phyloP scores from a whole-genome alignment of 2,888 invertebrate species.

The Cantharis rustica region DNA sequence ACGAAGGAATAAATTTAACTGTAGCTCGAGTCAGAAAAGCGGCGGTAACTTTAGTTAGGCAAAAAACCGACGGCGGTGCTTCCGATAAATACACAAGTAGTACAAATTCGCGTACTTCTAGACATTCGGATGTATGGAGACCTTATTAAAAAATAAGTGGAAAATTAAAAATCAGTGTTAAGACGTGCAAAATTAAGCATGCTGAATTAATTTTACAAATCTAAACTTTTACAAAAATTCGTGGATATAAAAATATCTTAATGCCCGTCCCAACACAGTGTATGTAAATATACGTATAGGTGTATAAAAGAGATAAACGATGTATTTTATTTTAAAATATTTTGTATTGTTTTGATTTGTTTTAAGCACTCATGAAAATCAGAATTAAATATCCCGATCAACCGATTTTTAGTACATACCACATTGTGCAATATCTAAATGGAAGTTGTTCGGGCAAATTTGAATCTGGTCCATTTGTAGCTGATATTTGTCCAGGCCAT shows the following conservation, averaged over 20 bases:
- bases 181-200: neutral
- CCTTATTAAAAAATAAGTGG: slow-evolving; percentile 64
- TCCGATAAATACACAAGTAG: slow-evolving; percentile 32
- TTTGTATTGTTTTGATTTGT: neutral
- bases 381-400: neutral
- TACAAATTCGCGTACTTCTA: slow-evolving; percentile 55
- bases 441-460: neutral
- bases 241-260: slow-evolving; percentile 5
- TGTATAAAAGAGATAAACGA: neutral
- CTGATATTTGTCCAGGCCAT: neutral
- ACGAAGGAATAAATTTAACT: slow-evolving; percentile 52
- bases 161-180: neutral
- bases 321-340: neutral
- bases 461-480: neutral
- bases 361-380: neutral
- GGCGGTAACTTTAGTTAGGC: slow-evolving; percentile 51
- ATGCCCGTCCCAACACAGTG: slow-evolving; percentile 26
- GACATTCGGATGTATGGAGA: slow-evolving; percentile 77
- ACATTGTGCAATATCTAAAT: neutral
- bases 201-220: neutral
- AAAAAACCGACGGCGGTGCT: slow-evolving; percentile 51
- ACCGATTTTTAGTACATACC: neutral
- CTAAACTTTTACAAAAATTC: neutral
- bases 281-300: slow-evolving; percentile 21
- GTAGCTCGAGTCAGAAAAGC: slow-evolving; percentile 49